Evolutionary conservation across 2,888 invertebrate species (phyloP), one percentile per base, ranked within the genome.

Genomic region (Caenorhabditis wallacei): DNA sequence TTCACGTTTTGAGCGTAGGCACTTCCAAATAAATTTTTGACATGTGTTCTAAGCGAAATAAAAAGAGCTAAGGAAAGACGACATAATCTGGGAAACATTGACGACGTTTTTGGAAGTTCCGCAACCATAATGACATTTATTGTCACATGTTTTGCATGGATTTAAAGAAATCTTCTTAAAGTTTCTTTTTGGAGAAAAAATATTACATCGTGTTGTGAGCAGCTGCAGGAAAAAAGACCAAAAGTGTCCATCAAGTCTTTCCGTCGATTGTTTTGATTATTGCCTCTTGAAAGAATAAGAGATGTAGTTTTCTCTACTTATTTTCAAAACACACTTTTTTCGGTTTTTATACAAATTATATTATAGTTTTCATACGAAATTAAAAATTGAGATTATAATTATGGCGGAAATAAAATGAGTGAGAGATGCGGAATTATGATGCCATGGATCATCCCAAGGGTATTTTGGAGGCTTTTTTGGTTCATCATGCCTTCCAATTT

Each of bases 401-500:
- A 66, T 22, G 51, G 20, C 56, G 16, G 56, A 13, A 11, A 56
- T 3, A 46, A 56, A 24, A 2, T n/a, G 16, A 7, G n/a, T 18
- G 4, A 61, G 46, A 18, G 61, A 63, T 54, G 61, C 22, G 1
- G 82, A 46, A 35, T 76, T 71, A 30, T 71, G 30, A 16, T 63
- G 71, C 82, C 82, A 78, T 18, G 79, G 84, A 68, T 84, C 79
- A 18, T 74, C 59, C 85, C 85, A 85, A 2, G 86, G 84, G 51
- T 84, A 84, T 56, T 80, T 76, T 48, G 76, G 84, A 13, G 70
- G 59, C 20, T 80, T 72, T 24, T 35, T 61, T 8, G 72, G 70
- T 0, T 56, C 66, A n/a, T 80, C 75, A 13, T 69, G 69, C 0
- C 66, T 43, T 18, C 71, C 81, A 51, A 76, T 79, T 69, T 81